phyloP scores from a whole-genome alignment of 1,140 invertebrate genomes.

The Aleiodes sp. region DNA sequence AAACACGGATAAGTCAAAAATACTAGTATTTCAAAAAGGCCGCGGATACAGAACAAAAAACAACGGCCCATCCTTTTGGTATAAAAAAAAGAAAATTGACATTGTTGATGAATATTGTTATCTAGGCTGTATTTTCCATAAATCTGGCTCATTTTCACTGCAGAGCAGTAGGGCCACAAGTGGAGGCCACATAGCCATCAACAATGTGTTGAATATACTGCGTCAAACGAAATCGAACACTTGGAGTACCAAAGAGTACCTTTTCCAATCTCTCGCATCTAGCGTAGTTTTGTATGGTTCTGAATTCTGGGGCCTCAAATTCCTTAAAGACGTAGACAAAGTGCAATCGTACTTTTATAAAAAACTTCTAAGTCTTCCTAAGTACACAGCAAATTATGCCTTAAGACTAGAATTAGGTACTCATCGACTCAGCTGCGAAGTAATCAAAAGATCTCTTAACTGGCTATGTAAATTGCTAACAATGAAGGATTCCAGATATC shows the following conservation, averaged over 20 bases:
- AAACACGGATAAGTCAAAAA: no score
- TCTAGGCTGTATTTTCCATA: slow-evolving; percentile 17
- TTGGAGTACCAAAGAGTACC: slow-evolving; percentile 11
- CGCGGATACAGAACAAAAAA: no score
- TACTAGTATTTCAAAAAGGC: no score
- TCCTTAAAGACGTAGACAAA: slow-evolving; percentile 20
- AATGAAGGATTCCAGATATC: no score
- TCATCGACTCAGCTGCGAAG: no score
- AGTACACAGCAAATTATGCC: slow-evolving; percentile 22
- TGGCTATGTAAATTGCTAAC: no score
- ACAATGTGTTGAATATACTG: background rate
- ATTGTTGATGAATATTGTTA: slow-evolving; percentile 15
- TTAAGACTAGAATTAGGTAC: no score
- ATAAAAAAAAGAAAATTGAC: no score
- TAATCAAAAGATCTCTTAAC: no score
- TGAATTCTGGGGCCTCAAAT: slow-evolving; percentile 25
- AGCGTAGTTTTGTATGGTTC: slow-evolving; percentile 22
- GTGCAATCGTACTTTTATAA: slow-evolving; percentile 31
- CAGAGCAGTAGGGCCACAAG: slow-evolving; percentile 2
- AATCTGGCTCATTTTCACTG: slow-evolving; percentile 10
- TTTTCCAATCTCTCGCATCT: slow-evolving; percentile 21
- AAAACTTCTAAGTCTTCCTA: slow-evolving; percentile 14
- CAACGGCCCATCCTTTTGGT: no score
- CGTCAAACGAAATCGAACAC: slow-evolving; percentile 8
- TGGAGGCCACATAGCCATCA: slow-evolving; percentile 15